These are phyloP conservation scores for Lordiphosa andalusiaca DNA, from an alignment of 2,888 invertebrate genomes.

Conservation along the genomic window DNA sequence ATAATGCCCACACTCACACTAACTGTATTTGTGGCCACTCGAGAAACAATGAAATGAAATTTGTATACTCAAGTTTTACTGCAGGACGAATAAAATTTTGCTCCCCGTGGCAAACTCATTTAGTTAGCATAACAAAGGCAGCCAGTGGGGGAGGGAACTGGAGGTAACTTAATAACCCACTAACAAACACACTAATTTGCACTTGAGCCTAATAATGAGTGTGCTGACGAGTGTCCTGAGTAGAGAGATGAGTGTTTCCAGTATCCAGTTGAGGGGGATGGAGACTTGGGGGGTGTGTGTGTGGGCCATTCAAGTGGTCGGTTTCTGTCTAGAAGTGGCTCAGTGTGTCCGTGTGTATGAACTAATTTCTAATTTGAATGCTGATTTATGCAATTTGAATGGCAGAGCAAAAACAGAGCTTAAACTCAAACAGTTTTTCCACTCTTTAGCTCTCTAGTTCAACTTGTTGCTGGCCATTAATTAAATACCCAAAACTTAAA, in stretches of 20 bases:
- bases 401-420: slow-evolving; percentile 31
- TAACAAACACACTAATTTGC: slow-evolving; percentile 76
- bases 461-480: slow-evolving; percentile 34
- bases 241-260: slow-evolving; percentile 13
- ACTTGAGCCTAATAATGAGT: slow-evolving; percentile 76
- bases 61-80: slow-evolving; percentile 74
- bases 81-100: slow-evolving; percentile 26
- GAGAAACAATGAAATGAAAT: slow-evolving; percentile 75
- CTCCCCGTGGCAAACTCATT: slow-evolving; percentile 55
- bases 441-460: slow-evolving; percentile 1
- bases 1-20: slow-evolving; percentile 16
- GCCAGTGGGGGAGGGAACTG: neutral
- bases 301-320: slow-evolving; percentile 44
- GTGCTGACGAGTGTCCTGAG: slow-evolving; percentile 64
- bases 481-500: slow-evolving; percentile 27
- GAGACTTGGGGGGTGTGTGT: slow-evolving; percentile 4
- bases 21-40: slow-evolving; percentile 56
- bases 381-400: slow-evolving; percentile 71
- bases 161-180: slow-evolving; percentile 68
- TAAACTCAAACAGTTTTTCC: slow-evolving; percentile 14
- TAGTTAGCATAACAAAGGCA: slow-evolving; percentile 70
- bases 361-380: slow-evolving; percentile 75
- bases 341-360: slow-evolving; percentile 26
- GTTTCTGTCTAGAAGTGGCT: slow-evolving; percentile 17
- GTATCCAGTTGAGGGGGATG: slow-evolving; percentile 10